These are phyloP conservation scores for Hyposmocoma kahamanoa DNA, from an alignment of 1,140 invertebrate genomes.

Conservation along the genomic window DNA sequence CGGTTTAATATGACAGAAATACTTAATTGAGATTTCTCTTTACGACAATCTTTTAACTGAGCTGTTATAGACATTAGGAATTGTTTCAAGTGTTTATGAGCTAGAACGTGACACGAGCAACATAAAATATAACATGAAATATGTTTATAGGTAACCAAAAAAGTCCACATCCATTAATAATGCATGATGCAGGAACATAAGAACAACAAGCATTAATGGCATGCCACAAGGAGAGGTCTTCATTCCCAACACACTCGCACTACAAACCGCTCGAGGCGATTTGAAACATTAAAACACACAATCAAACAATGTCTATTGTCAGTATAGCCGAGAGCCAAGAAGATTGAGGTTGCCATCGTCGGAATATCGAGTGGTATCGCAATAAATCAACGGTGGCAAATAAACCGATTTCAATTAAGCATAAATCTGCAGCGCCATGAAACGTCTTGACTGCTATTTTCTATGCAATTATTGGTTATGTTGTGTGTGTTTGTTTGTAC, in stretches of 20 bases:
- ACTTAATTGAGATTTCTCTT: slow-evolving; percentile 3
- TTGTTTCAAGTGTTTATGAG: no score
- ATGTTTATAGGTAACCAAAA: background rate
- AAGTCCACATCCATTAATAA: no score
- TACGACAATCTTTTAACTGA: no score
- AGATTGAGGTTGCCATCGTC: no score
- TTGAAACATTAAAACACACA: background rate
- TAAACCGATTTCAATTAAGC: slow-evolving; percentile 61
- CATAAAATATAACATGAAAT: background rate
- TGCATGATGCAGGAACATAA: no score
- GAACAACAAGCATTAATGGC: no score
- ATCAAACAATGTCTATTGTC: slow-evolving; percentile 27
- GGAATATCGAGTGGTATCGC: slow-evolving; percentile 21
- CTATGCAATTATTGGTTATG: no score
- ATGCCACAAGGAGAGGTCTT: background rate
- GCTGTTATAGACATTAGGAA: no score
- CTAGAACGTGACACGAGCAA: no score
- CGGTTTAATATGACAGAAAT: background rate
- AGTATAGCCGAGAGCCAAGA: no score
- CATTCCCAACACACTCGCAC: background rate
- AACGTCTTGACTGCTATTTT: slow-evolving; percentile 10
- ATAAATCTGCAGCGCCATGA: slow-evolving; percentile 58
- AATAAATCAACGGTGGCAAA: background rate
- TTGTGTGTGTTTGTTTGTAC: no score
- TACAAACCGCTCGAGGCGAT: background rate